Base-by-base conservation (phyloP, 2,888 invertebrate genomes). In the Mythimna albipuncta region DNA sequence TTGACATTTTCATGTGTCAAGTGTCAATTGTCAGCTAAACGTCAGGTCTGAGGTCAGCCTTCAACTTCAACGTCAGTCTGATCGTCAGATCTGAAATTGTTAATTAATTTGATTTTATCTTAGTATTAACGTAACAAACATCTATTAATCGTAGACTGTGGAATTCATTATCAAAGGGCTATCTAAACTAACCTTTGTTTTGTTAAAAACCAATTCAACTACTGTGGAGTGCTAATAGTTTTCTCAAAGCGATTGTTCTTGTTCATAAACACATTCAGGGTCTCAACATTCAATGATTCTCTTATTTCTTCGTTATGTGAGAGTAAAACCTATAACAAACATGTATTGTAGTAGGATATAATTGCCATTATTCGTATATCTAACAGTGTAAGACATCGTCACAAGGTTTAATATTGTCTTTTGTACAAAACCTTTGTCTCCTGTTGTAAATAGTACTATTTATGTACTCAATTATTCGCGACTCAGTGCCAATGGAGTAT, bases 401-500 rank as follows among this genome's bases (percentile, higher is more conserved):
- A 59, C 52, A 67, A 62, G 65, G 62, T 77, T 63, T 32, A 32
- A 59, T n/a, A n/a, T 64, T 67, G n/a, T 55, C 26, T 32, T 7
- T 59, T 47, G 10, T 19, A 13, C 64, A 58, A 54, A 55, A 44
- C 41, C 11, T 21, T 61, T 50, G 50, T 57, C 47, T 26, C 50
- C 75, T 72, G 71, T 65, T 69, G 72, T 77, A 52, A 10, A 59
- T 69, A 75, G 38, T 35, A 16, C 64, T 70, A 75, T 80, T 79
- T 74, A 86, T 86, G 85, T 86, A 86, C 84, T 86, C 85, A 75
- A 87, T 82, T 64, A 86, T 81, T 72, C 87, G 84, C 63, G 84
- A 86, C 79, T 84, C 87, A 70, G 86, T 86, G 70, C 86, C 86
- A 70, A 92, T 96, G 95, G 96, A 96, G 83, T 96, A 93, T 77